These are phyloP conservation scores for Piscicola geometra DNA, from an alignment of 2,888 invertebrate species.

Conservation along the genomic window DNA sequence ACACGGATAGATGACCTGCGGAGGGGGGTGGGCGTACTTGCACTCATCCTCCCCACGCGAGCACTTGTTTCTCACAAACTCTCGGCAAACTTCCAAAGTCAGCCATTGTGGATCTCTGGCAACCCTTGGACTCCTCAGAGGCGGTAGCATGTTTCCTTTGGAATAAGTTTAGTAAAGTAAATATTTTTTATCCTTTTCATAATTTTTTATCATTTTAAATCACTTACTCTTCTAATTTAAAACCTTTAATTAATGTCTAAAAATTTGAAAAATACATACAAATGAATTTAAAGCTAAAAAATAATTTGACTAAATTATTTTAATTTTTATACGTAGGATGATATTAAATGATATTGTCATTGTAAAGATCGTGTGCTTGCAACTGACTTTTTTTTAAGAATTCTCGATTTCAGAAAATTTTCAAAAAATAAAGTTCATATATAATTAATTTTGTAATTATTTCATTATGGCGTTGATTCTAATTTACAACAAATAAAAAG, in stretches of 20 bases:
- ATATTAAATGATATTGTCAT: slow-evolving; percentile 4
- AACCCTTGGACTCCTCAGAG: slow-evolving; percentile 26
- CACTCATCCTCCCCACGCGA: slow-evolving; percentile 94
- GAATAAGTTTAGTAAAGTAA: neutral
- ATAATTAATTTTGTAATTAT: neutral
- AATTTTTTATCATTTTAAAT: neutral
- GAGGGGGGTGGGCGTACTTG: slow-evolving; percentile 98
- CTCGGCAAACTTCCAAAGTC: slow-evolving; percentile 87
- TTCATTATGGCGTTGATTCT: neutral
- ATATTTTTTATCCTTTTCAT: neutral
- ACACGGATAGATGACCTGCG: slow-evolving; percentile 48
- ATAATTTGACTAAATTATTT: neutral
- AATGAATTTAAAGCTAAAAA: neutral
- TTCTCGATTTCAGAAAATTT: neutral
- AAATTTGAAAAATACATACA: no score
- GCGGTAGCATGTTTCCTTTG: slow-evolving; percentile 5
- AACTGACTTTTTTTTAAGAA: neutral
- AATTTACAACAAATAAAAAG: neutral
- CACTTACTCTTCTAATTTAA: neutral
- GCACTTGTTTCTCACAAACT: slow-evolving; percentile 97
- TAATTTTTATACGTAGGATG: slow-evolving; percentile 10
- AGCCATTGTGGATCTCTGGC: slow-evolving; percentile 89
- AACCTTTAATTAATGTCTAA: no score
- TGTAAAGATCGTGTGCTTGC: slow-evolving; percentile 4
- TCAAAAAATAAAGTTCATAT: neutral